A percentile compares a stretch with the other conserved stretches of the same genome.
These are phyloP conservation scores for Leucosticte australis DNA, from an alignment of 2,113 vertebrate genomes.

Conservation along the genomic window DNA sequence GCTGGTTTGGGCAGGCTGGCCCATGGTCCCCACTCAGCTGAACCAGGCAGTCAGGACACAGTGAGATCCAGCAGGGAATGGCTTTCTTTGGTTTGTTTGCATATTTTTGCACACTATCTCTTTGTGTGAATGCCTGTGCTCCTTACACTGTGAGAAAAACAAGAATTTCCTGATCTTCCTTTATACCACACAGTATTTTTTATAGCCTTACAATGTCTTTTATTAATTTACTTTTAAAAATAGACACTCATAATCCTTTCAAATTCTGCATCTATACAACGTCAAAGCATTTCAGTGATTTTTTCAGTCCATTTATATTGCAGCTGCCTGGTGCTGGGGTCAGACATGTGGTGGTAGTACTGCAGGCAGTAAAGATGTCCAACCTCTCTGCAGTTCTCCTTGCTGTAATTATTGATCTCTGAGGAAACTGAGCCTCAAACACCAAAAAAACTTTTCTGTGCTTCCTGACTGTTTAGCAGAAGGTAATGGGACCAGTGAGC, in stretches of 20 bases:
- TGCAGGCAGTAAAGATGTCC: not conserved
- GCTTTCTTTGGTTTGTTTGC: not conserved
- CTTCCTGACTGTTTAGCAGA: not conserved
- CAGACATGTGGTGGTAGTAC: not conserved
- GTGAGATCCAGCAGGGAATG: not conserved
- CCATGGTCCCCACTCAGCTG: fast-evolving
- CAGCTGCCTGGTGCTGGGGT: not conserved
- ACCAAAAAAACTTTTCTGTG: not conserved
- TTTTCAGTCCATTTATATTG: not conserved
- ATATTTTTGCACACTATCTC: not conserved
- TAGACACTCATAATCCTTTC: not conserved
- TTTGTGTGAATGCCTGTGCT: not conserved
- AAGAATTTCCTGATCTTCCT: not conserved
- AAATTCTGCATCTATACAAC: not conserved
- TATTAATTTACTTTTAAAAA: not conserved
- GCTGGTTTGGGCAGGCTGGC: not conserved
- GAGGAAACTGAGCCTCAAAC: not conserved
- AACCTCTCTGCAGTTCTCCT: not conserved
- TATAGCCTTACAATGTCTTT: not conserved
- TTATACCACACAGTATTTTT: not conserved
- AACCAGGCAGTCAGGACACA: not conserved
- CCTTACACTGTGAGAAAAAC: not conserved
- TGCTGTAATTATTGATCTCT: not conserved
- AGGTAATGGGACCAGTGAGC: not conserved
- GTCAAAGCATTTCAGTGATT: not conserved